Conservation (phyloP, 2,113 vertebrate genomes). For the Turdus rufiventris region DNA sequence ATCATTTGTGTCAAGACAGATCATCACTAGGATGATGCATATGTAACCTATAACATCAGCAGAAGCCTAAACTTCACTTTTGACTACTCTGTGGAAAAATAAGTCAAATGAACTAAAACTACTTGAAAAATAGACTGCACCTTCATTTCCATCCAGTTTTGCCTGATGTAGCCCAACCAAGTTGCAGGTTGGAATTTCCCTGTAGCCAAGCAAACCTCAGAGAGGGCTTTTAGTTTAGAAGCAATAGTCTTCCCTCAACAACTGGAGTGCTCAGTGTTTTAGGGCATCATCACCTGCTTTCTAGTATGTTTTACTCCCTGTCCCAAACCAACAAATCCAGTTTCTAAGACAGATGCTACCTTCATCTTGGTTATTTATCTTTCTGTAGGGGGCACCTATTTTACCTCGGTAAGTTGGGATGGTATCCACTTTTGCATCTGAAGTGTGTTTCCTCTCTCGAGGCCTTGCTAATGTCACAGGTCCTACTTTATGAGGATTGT, state of each 20-base stretch:
- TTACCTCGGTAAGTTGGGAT: conserved; percentile 87
- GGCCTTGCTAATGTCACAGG: conserved; percentile 69
- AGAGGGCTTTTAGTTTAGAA: not conserved
- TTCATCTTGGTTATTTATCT: not conserved
- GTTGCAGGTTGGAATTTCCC: not conserved
- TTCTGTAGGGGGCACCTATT: not conserved
- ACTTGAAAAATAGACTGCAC: not conserved
- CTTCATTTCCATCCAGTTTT: not conserved
- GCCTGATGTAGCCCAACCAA: not conserved
- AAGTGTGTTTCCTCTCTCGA: conserved; percentile 56
- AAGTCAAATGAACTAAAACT: not conserved
- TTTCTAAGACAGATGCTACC: not conserved
- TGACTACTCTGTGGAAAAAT: not conserved
- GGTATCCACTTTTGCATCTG: conserved; percentile 73
- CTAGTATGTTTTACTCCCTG: not conserved
- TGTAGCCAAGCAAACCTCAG: not conserved
- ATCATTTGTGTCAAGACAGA: not conserved
- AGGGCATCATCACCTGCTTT: not conserved
- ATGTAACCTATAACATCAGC: not conserved
- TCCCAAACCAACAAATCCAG: not conserved
- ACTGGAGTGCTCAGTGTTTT: not conserved
- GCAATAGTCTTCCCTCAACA: not conserved
- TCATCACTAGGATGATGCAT: not conserved
- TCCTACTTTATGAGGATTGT: conserved; percentile 69
- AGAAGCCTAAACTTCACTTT: not conserved